Conservation (phyloP, 1,140 invertebrate species). For the Phymastichus coffea region DNA sequence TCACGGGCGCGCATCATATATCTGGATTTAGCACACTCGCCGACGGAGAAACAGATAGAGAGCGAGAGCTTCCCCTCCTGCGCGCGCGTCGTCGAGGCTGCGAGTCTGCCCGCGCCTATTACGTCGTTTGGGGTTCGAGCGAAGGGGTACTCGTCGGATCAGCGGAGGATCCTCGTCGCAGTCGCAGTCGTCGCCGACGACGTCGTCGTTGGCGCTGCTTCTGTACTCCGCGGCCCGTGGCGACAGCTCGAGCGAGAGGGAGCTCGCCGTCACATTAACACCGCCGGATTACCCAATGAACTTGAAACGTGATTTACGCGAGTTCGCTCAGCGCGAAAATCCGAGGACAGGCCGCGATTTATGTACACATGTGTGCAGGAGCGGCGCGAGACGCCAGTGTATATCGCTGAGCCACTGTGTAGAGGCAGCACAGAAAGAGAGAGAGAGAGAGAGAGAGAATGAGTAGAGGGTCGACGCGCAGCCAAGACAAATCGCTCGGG, state of each 20-base stretch:
- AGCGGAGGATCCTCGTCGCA: constrained; percentile 45
- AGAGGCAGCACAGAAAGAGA: neutral
- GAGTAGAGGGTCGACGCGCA: neutral
- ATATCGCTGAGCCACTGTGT: neutral
- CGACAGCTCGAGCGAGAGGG: constrained; percentile 2
- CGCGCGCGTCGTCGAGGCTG: neutral
- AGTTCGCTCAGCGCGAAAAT: neutral
- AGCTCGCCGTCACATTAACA: constrained; percentile 50
- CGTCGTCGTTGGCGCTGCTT: neutral
- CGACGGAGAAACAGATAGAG: constrained; percentile 16
- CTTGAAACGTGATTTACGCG: constrained; percentile 49
- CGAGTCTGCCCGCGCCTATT: constrained; percentile 31
- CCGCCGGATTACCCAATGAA: constrained; percentile 54
- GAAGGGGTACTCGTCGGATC: constrained; percentile 50
- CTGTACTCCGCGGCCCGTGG: neutral
- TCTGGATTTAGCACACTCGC: constrained; percentile 54
- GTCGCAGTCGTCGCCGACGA: constrained; percentile 41
- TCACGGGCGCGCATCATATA: constrained; percentile 58
- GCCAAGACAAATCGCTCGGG: constrained; percentile 18
- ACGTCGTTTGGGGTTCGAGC: constrained; percentile 43
- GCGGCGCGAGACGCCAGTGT: neutral
- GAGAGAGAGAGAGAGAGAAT: neutral
- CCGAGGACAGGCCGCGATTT: constrained; percentile 14
- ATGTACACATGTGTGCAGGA: neutral
- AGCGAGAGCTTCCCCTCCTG: neutral